Evolutionary conservation across 2,888 invertebrate species (phyloP).

Genomic region (Xestia sexstrigata): DNA sequence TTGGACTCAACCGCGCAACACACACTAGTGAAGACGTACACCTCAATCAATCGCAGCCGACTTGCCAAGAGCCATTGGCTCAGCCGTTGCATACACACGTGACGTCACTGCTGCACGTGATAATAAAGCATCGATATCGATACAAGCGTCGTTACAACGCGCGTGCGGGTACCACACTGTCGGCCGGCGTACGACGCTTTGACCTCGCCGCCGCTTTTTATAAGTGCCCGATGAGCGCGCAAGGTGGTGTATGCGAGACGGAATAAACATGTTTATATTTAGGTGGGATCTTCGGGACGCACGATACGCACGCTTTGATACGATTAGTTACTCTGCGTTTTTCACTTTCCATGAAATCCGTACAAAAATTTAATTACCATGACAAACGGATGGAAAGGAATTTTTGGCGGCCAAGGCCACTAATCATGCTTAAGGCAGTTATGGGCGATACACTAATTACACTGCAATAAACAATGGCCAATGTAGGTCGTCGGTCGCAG

Average conservation of each 20-base stretch:
- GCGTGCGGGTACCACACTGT: constrained; percentile 88
- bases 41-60: constrained; percentile 80
- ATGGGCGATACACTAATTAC: constrained; percentile 68
- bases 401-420: constrained; percentile 65
- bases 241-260: constrained; percentile 84
- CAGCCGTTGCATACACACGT: constrained; percentile 83
- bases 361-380: constrained; percentile 33
- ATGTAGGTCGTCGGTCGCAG: constrained; percentile 81
- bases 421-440: constrained; percentile 52
- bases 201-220: constrained; percentile 89
- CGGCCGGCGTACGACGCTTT: constrained; percentile 79
- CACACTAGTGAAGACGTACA: constrained; percentile 83
- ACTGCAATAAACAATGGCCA: constrained; percentile 74
- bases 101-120: constrained; percentile 88
- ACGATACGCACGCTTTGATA: constrained; percentile 72
- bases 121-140: constrained; percentile 84
- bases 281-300: constrained; percentile 79
- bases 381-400: constrained; percentile 36
- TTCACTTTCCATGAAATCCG: constrained; percentile 53
- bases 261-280: constrained; percentile 86
- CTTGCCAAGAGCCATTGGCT: constrained; percentile 89
- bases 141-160: constrained; percentile 85
- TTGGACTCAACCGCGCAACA: constrained; percentile 80
- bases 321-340: constrained; percentile 56
- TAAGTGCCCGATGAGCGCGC: constrained; percentile 88